phyloP scores from a whole-genome alignment of 2,888 invertebrate genomes.

The Cataglyphis albicans region DNA sequence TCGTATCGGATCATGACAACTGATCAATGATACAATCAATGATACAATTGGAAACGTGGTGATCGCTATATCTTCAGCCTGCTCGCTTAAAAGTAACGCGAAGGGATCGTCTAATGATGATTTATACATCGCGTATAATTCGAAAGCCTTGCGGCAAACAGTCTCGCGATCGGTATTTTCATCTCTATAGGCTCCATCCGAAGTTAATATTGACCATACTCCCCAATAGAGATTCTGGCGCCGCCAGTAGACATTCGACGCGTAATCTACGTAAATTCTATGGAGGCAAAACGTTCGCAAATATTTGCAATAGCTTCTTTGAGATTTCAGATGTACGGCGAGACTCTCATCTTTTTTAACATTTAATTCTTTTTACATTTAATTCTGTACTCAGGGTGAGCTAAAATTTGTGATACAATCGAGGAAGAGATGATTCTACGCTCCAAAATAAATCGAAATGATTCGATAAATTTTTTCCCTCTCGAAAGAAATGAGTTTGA shows the following conservation, averaged over 20 bases:
- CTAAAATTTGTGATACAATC: too few species aligned
- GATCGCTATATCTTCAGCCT: slow-evolving; percentile 24
- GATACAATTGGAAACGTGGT: slow-evolving; percentile 23
- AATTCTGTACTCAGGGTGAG: too few species aligned
- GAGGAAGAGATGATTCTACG: too few species aligned
- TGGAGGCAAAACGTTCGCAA: slow-evolving; percentile 56
- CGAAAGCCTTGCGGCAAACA: slow-evolving; percentile 50
- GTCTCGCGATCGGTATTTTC: slow-evolving; percentile 54
- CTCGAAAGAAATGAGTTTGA: too few species aligned
- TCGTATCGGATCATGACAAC: not conserved
- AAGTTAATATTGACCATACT: slow-evolving; percentile 75
- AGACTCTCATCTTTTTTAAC: not conserved
- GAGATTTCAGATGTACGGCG: not conserved
- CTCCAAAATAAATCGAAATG: too few species aligned
- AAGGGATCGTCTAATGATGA: slow-evolving; percentile 49
- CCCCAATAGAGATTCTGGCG: slow-evolving; percentile 46
- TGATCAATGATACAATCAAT: slow-evolving; percentile 42
- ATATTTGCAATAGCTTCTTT: slow-evolving; percentile 64
- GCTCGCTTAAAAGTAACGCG: not conserved
- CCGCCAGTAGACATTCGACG: slow-evolving; percentile 37
- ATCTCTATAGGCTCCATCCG: slow-evolving; percentile 59
- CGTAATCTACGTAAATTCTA: slow-evolving; percentile 70
- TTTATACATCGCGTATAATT: slow-evolving; percentile 60
- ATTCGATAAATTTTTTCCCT: too few species aligned
- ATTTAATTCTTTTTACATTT: too few species aligned